phyloP scores from a whole-genome alignment of 2,797 vertebrate genomes.

The Falco columbarius region DNA sequence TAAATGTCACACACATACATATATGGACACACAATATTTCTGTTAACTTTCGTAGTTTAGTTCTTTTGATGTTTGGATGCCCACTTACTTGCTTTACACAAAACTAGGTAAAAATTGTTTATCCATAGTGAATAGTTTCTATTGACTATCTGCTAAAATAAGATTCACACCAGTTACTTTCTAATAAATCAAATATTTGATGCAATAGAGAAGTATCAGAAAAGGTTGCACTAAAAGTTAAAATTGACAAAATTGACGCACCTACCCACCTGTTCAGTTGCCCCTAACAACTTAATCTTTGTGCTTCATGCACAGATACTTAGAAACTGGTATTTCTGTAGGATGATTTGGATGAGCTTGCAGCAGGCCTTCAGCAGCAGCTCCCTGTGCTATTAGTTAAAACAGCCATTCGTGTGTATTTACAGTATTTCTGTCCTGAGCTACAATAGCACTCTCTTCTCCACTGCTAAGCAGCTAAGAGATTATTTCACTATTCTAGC shows the following conservation, averaged over 20 bases:
- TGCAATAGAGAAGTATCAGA: background rate
- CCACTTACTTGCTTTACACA: background rate
- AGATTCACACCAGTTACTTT: background rate
- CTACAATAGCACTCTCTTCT: background rate
- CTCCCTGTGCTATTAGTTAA: background rate
- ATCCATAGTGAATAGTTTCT: background rate
- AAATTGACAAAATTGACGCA: background rate
- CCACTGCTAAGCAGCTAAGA: background rate
- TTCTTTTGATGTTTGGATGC: background rate
- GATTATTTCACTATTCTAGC: background rate
- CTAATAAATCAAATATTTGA: background rate
- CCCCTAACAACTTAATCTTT: background rate
- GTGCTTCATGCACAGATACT: background rate
- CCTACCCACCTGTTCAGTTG: background rate
- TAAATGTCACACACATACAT: background rate
- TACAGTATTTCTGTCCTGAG: background rate
- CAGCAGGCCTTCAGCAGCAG: background rate
- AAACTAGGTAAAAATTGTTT: background rate
- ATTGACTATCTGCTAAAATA: background rate
- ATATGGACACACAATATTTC: background rate
- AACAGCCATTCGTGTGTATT: background rate
- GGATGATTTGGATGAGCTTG: background rate
- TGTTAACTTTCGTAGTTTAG: background rate
- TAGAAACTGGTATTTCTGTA: background rate
- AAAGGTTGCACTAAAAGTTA: background rate